Evolutionary conservation across 2,797 vertebrate genomes (phyloP).

Genomic region (Corythornis leucogaster): DNA sequence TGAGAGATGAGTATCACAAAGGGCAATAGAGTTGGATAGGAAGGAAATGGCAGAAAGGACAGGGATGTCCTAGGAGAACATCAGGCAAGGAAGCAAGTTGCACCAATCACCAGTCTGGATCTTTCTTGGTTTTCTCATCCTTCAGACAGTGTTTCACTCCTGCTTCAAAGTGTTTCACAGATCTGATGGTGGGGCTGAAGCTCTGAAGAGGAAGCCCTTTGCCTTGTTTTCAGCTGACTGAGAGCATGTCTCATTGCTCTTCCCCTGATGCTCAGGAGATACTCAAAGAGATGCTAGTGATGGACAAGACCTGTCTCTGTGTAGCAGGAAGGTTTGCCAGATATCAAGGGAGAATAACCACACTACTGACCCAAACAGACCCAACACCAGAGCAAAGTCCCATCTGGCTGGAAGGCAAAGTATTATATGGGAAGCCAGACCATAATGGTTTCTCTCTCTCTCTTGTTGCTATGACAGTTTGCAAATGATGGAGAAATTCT

Average conservation of each 20-base stretch:
- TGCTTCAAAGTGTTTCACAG: neutral
- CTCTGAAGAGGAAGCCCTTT: neutral
- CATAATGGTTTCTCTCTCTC: neutral
- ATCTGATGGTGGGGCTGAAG: neutral
- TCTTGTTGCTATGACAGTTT: neutral
- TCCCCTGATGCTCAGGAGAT: neutral
- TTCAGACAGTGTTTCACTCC: neutral
- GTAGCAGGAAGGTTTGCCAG: neutral
- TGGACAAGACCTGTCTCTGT: neutral
- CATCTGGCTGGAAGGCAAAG: neutral
- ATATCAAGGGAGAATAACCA: rapidly evolving
- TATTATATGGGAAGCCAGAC: neutral
- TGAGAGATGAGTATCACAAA: neutral
- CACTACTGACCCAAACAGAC: neutral
- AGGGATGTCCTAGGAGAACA: neutral
- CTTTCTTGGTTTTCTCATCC: neutral
- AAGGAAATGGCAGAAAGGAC: neutral
- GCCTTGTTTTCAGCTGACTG: neutral
- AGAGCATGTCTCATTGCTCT: neutral
- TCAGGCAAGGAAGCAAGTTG: neutral
- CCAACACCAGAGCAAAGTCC: neutral
- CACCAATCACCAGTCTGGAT: neutral
- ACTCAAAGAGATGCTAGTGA: neutral
- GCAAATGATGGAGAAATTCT: neutral
- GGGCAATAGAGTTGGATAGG: neutral